Conservation (phyloP, 2,888 invertebrate genomes). For the Volucella zonaria region DNA sequence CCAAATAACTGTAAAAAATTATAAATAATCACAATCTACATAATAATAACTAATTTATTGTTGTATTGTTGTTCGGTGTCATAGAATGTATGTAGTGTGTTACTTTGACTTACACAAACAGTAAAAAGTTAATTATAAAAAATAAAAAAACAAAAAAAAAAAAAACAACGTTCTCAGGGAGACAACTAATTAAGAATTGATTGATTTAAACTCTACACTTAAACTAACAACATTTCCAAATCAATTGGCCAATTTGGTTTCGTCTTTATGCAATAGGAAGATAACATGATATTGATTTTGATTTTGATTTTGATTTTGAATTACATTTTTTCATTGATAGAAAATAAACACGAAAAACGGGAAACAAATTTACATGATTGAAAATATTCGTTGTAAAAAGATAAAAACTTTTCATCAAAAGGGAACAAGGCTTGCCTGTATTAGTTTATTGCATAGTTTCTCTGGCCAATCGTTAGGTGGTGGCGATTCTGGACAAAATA, state of each 20-base stretch:
- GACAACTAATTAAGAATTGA: slow-evolving; percentile 33
- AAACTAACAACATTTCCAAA: slow-evolving; percentile 47
- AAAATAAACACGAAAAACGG: slow-evolving; percentile 54
- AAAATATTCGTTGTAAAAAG: slow-evolving; percentile 37
- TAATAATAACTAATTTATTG: slow-evolving; percentile 37
- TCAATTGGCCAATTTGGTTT: slow-evolving; percentile 50
- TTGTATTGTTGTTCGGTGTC: slow-evolving; percentile 19
- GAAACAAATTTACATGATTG: slow-evolving; percentile 45
- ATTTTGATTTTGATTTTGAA: slow-evolving; percentile 41
- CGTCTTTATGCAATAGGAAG: slow-evolving; percentile 23
- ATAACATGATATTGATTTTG: slow-evolving; percentile 20
- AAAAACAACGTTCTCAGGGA: background rate
- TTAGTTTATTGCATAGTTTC: slow-evolving; percentile 96
- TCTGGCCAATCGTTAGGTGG: slow-evolving; percentile 96
- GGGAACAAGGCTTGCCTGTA: slow-evolving; percentile 88
- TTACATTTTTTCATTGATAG: slow-evolving; percentile 10
- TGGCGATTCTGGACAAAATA: slow-evolving; percentile 98
- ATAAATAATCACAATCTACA: slow-evolving; percentile 57
- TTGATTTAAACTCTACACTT: slow-evolving; percentile 39
- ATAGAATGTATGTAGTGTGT: slow-evolving; percentile 16
- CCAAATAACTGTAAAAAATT: slow-evolving; percentile 88
- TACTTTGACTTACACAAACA: slow-evolving; percentile 42
- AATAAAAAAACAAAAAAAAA: background rate
- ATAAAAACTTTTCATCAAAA: slow-evolving; percentile 42
- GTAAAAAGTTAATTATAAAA: slow-evolving; percentile 13